Conservation (phyloP, 2,888 invertebrate genomes). For the Rhyacophila evoluta region DNA sequence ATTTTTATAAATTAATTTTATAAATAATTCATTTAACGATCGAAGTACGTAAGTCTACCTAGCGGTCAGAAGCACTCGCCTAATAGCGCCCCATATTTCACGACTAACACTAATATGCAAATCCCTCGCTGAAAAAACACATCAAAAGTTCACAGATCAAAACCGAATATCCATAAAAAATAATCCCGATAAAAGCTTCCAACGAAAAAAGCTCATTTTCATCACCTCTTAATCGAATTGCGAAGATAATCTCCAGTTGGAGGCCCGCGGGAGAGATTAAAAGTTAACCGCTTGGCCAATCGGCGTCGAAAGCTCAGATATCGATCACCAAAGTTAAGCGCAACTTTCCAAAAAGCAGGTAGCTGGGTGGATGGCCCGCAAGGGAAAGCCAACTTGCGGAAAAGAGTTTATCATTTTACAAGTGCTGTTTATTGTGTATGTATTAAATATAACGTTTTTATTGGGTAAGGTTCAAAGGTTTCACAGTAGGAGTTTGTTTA, state of each 20-base stretch:
- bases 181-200: background rate
- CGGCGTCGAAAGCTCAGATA: slow-evolving; percentile 8
- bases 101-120: background rate
- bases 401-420: slow-evolving; percentile 23
- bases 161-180: slow-evolving; percentile 10
- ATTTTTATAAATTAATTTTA: too few relatives aligned
- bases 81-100: background rate
- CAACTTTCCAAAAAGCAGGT: slow-evolving; percentile 2
- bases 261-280: slow-evolving; percentile 19
- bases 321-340: slow-evolving; percentile 16
- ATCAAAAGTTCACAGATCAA: slow-evolving; percentile 22
- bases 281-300: slow-evolving; percentile 20
- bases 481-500: background rate
- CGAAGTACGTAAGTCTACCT: too few relatives aligned
- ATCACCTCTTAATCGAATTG: slow-evolving; percentile 24
- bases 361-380: background rate
- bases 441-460: background rate
- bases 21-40: too few relatives aligned
- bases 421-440: slow-evolving; percentile 19
- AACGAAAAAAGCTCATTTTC: slow-evolving; percentile 12
- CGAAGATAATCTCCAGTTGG: slow-evolving; percentile 22
- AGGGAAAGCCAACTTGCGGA: background rate
- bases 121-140: background rate
- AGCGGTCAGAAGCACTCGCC: too few relatives aligned
- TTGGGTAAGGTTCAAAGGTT: background rate